Evolutionary conservation across 2,797 vertebrate species (phyloP), one percentile per base, ranked within the genome.

Genomic region (Dicrostonyx torquatus): DNA sequence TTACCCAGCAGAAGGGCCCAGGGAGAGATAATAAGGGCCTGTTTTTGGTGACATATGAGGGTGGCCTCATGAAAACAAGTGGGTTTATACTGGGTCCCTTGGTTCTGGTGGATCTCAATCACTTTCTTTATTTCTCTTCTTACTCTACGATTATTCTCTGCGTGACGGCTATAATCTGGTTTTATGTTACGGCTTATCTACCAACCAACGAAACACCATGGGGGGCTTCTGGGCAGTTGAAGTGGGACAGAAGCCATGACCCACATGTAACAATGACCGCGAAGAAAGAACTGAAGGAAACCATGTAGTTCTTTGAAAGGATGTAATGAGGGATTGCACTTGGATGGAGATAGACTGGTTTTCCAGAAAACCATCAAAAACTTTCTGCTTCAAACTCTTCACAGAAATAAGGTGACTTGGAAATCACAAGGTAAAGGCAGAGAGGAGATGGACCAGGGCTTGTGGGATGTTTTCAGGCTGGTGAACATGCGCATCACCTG

Each of bases 1-100:
- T 95, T 90, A 82, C 90, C 94, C 70, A 92, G 94, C 86, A 95
- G 82, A 92, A 96, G 88, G 37, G 93, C 88, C 93, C 70, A 90
- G 70, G 84, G 68, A 94, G 87, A 90, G 70, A 95, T 94, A 95
- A 83, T 83, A 94, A 94, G 76, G 24, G 68, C n/a, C 50, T 73
- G 73, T 89, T 96, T 96, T 88, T 89, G 89, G 87, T 90, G 90
- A 96, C 91, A 94, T 73, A 62, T 95, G 86, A 93, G 72, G 64
- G 75, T 53, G 24, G 64, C 29, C 50, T 72, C 29, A 3, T 90
- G 80, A 90, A 96, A 96, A 90, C 72, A 96, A 86, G 78, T 40
- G 90, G 92, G 78, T 48, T 17, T 9, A 12, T 40, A 66, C 48
- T 75, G 87, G 17, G 13, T 34, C 72, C 48, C 68, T 80, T 53